Conservation (phyloP, 2,888 invertebrate species). For the Tetranychus truncatus region DNA sequence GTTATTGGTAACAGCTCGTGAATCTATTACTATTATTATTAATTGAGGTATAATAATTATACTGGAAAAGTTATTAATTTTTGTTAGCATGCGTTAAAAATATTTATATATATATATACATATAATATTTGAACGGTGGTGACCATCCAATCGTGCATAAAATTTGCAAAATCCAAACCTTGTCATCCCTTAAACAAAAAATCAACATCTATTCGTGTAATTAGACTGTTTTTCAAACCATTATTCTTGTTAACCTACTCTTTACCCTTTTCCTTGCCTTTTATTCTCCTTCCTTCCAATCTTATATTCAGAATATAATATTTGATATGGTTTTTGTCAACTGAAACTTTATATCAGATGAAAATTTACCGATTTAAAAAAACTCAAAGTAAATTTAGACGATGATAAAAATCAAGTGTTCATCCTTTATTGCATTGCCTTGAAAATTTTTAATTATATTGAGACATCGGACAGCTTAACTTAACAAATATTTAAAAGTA, state of each 20-base stretch:
- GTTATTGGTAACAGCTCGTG: constrained; percentile 9
- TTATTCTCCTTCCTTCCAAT: background rate
- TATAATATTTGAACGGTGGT: too few species aligned
- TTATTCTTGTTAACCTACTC: background rate
- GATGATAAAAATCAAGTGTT: too few species aligned
- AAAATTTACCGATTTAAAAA: too few species aligned
- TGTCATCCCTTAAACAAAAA: background rate
- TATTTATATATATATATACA: background rate
- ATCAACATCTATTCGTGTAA: background rate
- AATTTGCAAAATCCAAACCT: too few species aligned
- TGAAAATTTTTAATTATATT: too few species aligned
- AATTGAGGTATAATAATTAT: background rate
- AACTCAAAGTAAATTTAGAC: too few species aligned
- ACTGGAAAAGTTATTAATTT: background rate
- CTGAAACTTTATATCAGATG: too few species aligned
- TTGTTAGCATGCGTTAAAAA: background rate
- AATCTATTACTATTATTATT: background rate
- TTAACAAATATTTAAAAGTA: too few species aligned
- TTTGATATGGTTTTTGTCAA: too few species aligned
- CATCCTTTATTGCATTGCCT: too few species aligned
- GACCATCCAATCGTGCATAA: too few species aligned
- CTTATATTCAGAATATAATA: background rate
- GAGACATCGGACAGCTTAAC: too few species aligned
- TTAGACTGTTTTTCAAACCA: background rate
- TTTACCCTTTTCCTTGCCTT: background rate